phyloP scores from a whole-genome alignment of 2,888 invertebrate species.

The Tetranychus piercei region DNA sequence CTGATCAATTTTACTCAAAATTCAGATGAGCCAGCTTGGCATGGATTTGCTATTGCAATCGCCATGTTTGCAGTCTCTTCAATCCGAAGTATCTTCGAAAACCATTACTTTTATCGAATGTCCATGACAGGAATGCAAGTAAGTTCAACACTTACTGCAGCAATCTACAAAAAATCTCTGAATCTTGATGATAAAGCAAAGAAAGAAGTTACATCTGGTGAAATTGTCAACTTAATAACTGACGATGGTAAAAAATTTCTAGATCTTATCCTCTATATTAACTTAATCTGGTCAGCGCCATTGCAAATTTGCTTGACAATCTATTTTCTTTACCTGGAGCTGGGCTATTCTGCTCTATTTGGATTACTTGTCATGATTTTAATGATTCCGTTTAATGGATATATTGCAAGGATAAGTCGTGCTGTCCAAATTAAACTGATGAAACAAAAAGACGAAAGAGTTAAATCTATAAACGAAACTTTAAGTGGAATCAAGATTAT shows the following conservation, averaged over 20 bases:
- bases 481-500: constrained; percentile 61
- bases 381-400: constrained; percentile 69
- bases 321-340: constrained; percentile 47
- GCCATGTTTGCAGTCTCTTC: constrained; percentile 54
- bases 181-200: constrained; percentile 27
- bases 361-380: constrained; percentile 85
- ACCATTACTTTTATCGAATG: constrained; percentile 81
- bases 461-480: constrained; percentile 81
- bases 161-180: constrained; percentile 56
- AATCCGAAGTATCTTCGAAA: constrained; percentile 59
- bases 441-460: constrained; percentile 79
- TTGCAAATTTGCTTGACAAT: constrained; percentile 66
- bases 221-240: constrained; percentile 79
- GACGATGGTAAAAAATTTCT: constrained; percentile 75
- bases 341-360: constrained; percentile 50
- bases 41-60: constrained; percentile 63
- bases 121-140: constrained; percentile 74
- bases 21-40: constrained; percentile 49
- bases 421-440: constrained; percentile 61
- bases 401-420: constrained; percentile 61
- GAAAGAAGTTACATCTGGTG: constrained; percentile 53
- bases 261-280: constrained; percentile 57
- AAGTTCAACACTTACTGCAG: constrained; percentile 66
- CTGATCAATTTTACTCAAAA: constrained; percentile 38
- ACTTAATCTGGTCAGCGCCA: constrained; percentile 70